Evolutionary conservation across 2,797 vertebrate species (phyloP).

Genomic region (Esox lucius): DNA sequence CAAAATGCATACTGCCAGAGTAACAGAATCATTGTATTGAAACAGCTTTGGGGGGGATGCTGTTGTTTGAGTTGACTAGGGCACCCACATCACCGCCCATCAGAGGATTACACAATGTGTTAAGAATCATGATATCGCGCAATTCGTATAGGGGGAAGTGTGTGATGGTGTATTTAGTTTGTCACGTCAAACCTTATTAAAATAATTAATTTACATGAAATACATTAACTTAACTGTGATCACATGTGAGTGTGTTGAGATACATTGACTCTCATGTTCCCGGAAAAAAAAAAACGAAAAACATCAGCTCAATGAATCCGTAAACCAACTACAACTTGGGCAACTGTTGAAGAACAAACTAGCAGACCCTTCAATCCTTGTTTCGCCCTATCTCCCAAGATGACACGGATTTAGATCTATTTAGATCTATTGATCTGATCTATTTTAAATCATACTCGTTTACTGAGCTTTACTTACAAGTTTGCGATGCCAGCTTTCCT

Average conservation of each 20-base stretch:
- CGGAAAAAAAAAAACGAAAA: no score
- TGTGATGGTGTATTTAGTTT: not conserved
- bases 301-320: no score
- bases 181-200: not conserved
- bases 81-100: not conserved
- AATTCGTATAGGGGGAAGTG: slow-evolving; percentile 11
- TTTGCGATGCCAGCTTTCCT: slow-evolving; percentile 92
- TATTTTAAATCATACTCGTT: not conserved
- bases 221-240: not conserved
- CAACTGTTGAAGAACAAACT: no score
- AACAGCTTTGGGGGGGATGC: not conserved
- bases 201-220: not conserved
- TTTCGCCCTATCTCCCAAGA: not conserved
- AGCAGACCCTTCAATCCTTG: no score
- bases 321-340: no score
- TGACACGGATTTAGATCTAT: not conserved
- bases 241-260: not conserved
- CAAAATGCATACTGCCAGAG: no score
- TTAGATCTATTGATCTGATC: no score
- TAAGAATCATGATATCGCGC: slow-evolving; percentile 35
- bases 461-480: slow-evolving; percentile 79
- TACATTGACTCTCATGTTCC: not conserved
- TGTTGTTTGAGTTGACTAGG: not conserved
- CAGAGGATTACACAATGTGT: not conserved
- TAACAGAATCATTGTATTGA: no score